Evolutionary conservation across 2,888 invertebrate species (phyloP), one percentile per base, ranked within the genome.

Genomic region (Papilio elwesi): DNA sequence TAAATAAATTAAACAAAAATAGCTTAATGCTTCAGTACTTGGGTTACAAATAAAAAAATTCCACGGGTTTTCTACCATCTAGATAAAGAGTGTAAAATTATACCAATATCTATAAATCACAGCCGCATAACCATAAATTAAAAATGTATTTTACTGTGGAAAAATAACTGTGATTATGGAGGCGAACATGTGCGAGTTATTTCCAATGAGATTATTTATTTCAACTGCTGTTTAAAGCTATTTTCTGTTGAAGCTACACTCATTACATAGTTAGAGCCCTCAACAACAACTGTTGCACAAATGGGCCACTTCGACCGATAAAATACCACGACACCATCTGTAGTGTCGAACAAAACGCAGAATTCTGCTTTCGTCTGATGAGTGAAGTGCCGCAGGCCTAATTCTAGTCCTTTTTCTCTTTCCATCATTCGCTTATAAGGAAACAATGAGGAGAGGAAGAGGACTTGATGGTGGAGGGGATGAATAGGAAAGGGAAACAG

Each of bases 131-230:
- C 63, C 69, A 52, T 63, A 70, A 69, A 70, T 70, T 63, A 52
- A 16, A 62, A 48, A 70, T 52, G 69, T 52, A 70, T 48, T 53
- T 43, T 57, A 57, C 66, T 16, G 43, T 66, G 71, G 57, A 59
- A 66, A 63, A 71, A 65, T 71, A 66, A n/a, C 65, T 66, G 38
- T 66, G 59, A 57, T 66, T 59, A 71, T 66, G 43, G 47, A 65
- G 26, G 55, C 11, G 49, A 70, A 70, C 48, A 64, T 48, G 26
- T 59, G 48, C 36, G 36, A 51, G 38, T 51, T 65, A 65, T 65
- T 65, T 65, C 51, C 65, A 65, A 13, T 26, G 12, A 8, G 10
- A 51, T 48, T 49, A 36, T 26, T 26, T 64, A n/a, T 65, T 65
- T 49, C 36, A 51, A 65, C 26, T 36, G 51, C n/a, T 11, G 49